A percentile compares a stretch with the other conserved stretches of the same genome.
phyloP scores from a whole-genome alignment of 2,888 invertebrate genomes.

The Anarsia innoxiella region DNA sequence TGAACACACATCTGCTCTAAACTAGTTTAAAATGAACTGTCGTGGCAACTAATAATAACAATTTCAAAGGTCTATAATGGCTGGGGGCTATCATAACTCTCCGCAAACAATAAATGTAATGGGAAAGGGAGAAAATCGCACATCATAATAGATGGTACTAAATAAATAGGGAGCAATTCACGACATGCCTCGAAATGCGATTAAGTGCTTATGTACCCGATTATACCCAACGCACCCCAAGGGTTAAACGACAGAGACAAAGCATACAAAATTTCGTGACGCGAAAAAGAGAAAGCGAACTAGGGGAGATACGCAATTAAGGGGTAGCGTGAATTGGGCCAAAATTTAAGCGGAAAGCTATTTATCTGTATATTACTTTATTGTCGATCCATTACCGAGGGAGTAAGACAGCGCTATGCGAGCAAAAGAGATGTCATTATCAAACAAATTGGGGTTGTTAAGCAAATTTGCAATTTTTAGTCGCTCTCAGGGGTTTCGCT shows the following conservation, averaged over 20 bases:
- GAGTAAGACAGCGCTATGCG: conserved; percentile 38
- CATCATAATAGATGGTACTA: conserved; percentile 44
- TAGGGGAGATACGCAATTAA: conserved; percentile 68
- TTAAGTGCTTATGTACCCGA: conserved; percentile 72
- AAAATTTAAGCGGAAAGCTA: conserved; percentile 71
- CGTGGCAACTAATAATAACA: conserved; percentile 20
- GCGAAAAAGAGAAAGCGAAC: conserved; percentile 33
- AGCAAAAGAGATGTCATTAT: conserved; percentile 18
- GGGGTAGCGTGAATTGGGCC: conserved; percentile 66
- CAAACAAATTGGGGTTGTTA: conserved; percentile 52
- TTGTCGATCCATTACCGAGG: conserved; percentile 67
- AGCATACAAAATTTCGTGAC: conserved; percentile 15
- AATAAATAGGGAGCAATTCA: conserved; percentile 64
- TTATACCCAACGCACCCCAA: conserved; percentile 56
- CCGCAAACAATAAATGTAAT: conserved; percentile 64
- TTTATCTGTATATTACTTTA: conserved; percentile 73
- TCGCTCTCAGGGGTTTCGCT: conserved; percentile 20
- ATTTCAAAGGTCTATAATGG: conserved; percentile 29
- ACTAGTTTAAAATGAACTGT: conserved; percentile 12
- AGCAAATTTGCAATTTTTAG: conserved; percentile 42
- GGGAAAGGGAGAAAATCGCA: conserved; percentile 38
- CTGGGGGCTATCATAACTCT: conserved; percentile 52
- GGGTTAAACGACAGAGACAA: conserved; percentile 42
- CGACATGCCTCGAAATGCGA: conserved; percentile 63
- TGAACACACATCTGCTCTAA: conserved; percentile 25